phyloP scores from a whole-genome alignment of 1,140 invertebrate genomes.

The roundworm (Caenorhabditis elegans) region DNA sequence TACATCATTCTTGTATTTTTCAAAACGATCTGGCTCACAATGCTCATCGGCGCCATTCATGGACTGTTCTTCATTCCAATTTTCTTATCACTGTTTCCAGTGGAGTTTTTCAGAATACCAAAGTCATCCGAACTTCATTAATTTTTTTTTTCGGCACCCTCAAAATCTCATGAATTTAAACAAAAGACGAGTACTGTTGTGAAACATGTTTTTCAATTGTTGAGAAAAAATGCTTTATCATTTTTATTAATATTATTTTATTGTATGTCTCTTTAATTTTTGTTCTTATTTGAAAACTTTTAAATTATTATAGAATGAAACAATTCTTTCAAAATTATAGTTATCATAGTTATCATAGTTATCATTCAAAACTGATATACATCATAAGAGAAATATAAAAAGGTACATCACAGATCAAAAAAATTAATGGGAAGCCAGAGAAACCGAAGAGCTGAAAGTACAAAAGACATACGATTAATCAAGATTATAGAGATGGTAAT shows the following conservation, averaged over 20 bases:
- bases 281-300: not conserved
- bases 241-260: not conserved
- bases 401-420: not conserved
- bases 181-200: not conserved
- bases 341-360: too few species aligned
- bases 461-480: conserved; percentile 7
- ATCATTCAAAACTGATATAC: too few species aligned
- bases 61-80: conserved; percentile 83
- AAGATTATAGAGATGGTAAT: not conserved
- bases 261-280: too few species aligned
- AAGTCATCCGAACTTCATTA: conserved; percentile 47
- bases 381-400: too few species aligned
- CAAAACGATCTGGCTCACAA: conserved; percentile 94
- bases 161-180: not conserved
- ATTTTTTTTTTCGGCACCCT: not conserved
- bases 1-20: conserved; percentile 98
- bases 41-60: conserved; percentile 89
- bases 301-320: not conserved
- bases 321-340: too few species aligned
- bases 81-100: conserved; percentile 67
- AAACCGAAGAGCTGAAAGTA: conserved; percentile 7
- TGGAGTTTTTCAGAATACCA: conserved; percentile 60
- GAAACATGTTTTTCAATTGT: conserved; percentile 25
- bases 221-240: not conserved
- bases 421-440: not conserved